Evolutionary conservation across 2,113 vertebrate species (phyloP), one percentile per base, ranked within the genome.

Genomic region (Acinonyx jubatus): DNA sequence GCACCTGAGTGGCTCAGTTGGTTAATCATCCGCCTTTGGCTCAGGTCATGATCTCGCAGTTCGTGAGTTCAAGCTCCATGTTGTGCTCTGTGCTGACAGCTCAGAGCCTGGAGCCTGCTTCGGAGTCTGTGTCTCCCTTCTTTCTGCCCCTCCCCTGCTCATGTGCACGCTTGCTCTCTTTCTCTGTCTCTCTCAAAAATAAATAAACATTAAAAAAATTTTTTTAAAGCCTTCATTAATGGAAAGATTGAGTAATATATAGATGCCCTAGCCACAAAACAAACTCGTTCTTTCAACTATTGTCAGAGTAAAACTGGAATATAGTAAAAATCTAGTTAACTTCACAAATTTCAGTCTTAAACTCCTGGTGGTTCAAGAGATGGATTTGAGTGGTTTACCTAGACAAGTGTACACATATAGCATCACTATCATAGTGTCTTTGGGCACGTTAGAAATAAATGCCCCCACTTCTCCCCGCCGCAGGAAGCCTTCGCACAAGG

Each of bases 321-420:
- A 71, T 33, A 92, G 82, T 89, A 36, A 84, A 93, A 95, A 89
- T 89, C 18, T 48, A n/a, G 36, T 89, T 93, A 41, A 41, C 21
- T 11, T 57, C 25, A 78, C 19, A 69, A 84, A 79, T 82, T 65
- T 92, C 19, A 15, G 27, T 91, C n/a, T 95, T 92, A 78, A 25
- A 69, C 21, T 87, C 76, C 71, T 65, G 4, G n/a, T 92, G n/a
- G 57, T 21, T 80, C 12, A 76, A 71, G 19, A 48, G 57, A 82
- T 80, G 36, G 31, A 68, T 68, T 78, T 97, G 57, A 66, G 7
- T 57, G 36, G 45, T 16, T 87, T 50, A 61, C 68, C 21, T 23
- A 74, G 41, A 74, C 38, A 95, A 69, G 29, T n/a, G 13, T 41
- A 13, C 31, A 8, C 14, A 38, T 45, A 29, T 29, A 5, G 8